Evolutionary conservation across 1,140 invertebrate genomes (phyloP).

Genomic region (Eubasilissa regina): DNA sequence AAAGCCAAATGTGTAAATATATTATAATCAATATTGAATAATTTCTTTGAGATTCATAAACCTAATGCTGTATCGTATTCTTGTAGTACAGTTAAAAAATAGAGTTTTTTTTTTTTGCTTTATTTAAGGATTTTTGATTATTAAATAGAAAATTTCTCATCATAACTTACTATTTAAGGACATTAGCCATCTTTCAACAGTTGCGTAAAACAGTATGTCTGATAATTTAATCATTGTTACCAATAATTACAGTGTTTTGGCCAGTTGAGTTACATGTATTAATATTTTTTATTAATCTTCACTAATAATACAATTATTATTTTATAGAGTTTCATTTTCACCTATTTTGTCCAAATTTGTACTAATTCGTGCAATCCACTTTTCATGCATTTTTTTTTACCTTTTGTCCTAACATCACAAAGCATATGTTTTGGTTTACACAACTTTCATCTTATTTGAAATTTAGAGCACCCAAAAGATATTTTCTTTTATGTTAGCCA

Average conservation of each 20-base stretch:
- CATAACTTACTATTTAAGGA: slow-evolving; percentile 46
- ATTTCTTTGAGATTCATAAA: slow-evolving; percentile 27
- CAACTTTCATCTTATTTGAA: too few species aligned
- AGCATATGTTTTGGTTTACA: too few species aligned
- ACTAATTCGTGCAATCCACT: too few species aligned
- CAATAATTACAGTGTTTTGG: slow-evolving; percentile 15
- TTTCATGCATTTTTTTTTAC: too few species aligned
- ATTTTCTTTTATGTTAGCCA: too few species aligned
- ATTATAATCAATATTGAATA: slow-evolving; percentile 24
- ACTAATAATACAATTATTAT: too few species aligned
- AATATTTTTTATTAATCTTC: too few species aligned
- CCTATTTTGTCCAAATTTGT: too few species aligned
- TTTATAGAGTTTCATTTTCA: too few species aligned
- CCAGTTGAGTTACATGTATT: slow-evolving; percentile 6
- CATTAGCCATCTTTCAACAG: slow-evolving; percentile 31
- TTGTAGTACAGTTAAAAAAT: slow-evolving; percentile 3
- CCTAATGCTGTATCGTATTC: slow-evolving; percentile 26
- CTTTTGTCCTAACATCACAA: too few species aligned
- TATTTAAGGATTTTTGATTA: slow-evolving; percentile 13
- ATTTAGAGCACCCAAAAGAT: too few species aligned
- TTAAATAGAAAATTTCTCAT: slow-evolving; percentile 25
- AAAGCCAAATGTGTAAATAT: slow-evolving; percentile 45
- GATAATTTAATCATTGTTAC: slow-evolving; percentile 18
- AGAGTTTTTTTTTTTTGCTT: slow-evolving; percentile 16
- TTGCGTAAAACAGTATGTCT: not conserved